These are phyloP conservation scores for Tangara arthus DNA, from an alignment of 2,797 vertebrate species.

Conservation along the genomic window DNA sequence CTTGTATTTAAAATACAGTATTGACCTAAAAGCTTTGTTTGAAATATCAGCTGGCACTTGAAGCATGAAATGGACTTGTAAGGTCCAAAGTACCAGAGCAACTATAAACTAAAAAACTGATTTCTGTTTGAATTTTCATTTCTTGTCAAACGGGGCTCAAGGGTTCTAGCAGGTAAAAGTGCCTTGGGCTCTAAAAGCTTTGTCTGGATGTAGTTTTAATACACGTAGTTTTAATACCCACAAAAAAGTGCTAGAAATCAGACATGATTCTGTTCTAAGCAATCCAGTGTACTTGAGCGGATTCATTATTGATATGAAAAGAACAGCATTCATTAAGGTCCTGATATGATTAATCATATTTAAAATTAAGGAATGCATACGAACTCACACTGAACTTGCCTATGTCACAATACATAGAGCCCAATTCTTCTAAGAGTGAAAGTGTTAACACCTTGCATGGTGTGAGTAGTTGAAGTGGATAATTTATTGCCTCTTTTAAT, in stretches of 20 bases:
- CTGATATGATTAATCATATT: neutral
- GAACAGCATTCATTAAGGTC: neutral
- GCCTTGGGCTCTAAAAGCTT: neutral
- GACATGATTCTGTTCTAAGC: neutral
- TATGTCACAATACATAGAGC: neutral
- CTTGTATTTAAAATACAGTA: slow-evolving; percentile 14
- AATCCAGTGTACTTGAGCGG: neutral
- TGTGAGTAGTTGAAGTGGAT: neutral
- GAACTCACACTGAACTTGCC: neutral
- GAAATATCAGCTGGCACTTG: slow-evolving; percentile 46
- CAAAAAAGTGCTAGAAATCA: neutral
- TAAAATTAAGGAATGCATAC: neutral
- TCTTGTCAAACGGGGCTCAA: neutral
- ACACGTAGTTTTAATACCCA: neutral
- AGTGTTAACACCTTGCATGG: neutral
- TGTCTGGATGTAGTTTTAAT: neutral
- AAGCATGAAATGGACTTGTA: slow-evolving; percentile 56
- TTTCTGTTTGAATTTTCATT: slow-evolving; percentile 14
- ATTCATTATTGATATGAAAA: neutral
- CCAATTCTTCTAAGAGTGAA: neutral
- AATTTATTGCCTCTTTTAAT: neutral
- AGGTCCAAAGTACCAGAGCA: neutral
- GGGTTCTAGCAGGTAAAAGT: neutral
- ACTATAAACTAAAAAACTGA: slow-evolving; percentile 4
- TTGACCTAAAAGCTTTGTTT: slow-evolving; percentile 53